phyloP scores from a whole-genome alignment of 1,140 invertebrate species.

The Danaus melanippus region DNA sequence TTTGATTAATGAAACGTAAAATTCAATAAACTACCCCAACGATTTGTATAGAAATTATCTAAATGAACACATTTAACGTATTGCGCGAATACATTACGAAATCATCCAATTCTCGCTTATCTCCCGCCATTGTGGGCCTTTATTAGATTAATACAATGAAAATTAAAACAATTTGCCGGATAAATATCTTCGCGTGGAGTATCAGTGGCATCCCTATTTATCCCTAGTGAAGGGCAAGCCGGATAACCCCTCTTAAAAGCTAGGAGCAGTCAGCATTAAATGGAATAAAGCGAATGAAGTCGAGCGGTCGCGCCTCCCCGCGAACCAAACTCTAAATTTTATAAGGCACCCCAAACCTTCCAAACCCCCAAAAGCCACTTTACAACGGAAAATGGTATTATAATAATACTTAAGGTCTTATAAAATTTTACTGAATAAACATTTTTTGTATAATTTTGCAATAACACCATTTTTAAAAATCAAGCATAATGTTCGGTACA shows the following conservation, averaged over 20 bases:
- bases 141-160: constrained; percentile 71
- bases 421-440: constrained; percentile 69
- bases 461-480: constrained; percentile 42
- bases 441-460: constrained; percentile 62
- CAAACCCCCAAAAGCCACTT: constrained; percentile 62
- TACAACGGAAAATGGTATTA: constrained; percentile 68
- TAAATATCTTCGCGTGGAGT: constrained; percentile 70
- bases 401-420: constrained; percentile 68
- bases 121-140: constrained; percentile 57
- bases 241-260: constrained; percentile 72
- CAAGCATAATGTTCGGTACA: constrained; percentile 17
- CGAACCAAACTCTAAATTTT: constrained; percentile 64
- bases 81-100: constrained; percentile 50
- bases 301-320: constrained; percentile 50
- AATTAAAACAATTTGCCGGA: constrained; percentile 74
- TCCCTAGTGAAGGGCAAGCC: constrained; percentile 64
- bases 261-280: constrained; percentile 71
- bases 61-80: constrained; percentile 45
- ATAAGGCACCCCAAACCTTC: constrained; percentile 54
- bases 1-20: constrained; percentile 5
- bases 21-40: constrained; percentile 22
- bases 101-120: constrained; percentile 59
- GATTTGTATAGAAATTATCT: constrained; percentile 48
- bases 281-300: constrained; percentile 69
- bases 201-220: constrained; percentile 67